phyloP scores from a whole-genome alignment of 2,113 vertebrate species.

The Neoarius graeffei region DNA sequence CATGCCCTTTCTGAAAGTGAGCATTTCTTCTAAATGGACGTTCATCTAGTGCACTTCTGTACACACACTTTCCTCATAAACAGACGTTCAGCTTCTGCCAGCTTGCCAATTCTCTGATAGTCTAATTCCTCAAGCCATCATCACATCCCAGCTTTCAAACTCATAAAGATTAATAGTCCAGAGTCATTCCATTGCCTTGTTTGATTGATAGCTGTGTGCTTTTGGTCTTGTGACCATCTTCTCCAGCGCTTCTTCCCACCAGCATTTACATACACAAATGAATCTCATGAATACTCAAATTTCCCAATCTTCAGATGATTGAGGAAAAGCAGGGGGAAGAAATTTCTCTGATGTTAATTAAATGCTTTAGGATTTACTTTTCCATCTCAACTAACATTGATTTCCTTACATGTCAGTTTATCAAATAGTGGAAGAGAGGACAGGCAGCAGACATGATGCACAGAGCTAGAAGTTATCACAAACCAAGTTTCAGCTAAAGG shows the following conservation, averaged over 20 bases:
- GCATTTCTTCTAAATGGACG: constrained; percentile 23
- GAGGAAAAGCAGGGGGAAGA: neutral
- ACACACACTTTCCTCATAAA: constrained; percentile 13
- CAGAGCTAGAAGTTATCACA: constrained; percentile 35
- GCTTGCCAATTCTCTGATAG: neutral
- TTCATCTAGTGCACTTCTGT: constrained; percentile 10
- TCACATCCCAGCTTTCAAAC: neutral
- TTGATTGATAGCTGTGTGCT: constrained; percentile 46
- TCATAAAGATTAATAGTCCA: constrained; percentile 13
- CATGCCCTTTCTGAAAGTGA: neutral
- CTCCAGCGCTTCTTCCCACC: constrained; percentile 2
- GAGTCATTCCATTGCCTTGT: neutral
- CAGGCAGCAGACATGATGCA: constrained; percentile 4
- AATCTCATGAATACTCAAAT: constrained; percentile 35
- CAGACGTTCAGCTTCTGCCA: constrained; percentile 10
- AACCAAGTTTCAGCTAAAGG: constrained; percentile 44
- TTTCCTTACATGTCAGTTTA: constrained; percentile 48
- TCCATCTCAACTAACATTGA: constrained; percentile 2
- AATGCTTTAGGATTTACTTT: constrained; percentile 31
- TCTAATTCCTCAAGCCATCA: neutral
- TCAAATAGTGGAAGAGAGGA: constrained; percentile 23
- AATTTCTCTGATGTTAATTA: constrained; percentile 45
- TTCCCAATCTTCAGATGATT: constrained; percentile 16
- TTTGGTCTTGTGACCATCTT: constrained; percentile 21
- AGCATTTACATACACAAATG: constrained; percentile 46